phyloP scores from a whole-genome alignment of 1,140 invertebrate species.

The Pomacea maculata region DNA sequence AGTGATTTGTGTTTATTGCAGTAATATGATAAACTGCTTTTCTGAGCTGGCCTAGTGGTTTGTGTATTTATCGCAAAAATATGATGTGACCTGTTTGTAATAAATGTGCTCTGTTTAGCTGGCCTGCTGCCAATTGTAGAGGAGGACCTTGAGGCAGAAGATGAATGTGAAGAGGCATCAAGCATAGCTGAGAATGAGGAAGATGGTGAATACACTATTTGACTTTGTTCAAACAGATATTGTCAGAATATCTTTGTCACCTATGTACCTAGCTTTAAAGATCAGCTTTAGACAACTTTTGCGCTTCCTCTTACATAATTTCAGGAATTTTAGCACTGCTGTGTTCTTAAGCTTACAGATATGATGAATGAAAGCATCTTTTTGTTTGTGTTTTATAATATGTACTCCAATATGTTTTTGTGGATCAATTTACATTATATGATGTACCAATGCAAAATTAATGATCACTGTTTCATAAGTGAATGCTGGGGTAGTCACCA shows the following conservation, averaged over 20 bases:
- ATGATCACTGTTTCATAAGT: too few species aligned
- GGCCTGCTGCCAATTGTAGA: conserved; percentile 60
- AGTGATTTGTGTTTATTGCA: too few species aligned
- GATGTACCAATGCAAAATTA: too few species aligned
- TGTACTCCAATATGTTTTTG: too few species aligned
- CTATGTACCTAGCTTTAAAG: not conserved
- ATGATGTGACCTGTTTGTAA: not conserved
- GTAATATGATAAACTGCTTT: too few species aligned
- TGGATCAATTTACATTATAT: too few species aligned
- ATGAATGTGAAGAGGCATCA: conserved; percentile 58
- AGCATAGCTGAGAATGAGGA: conserved; percentile 62
- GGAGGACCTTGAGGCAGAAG: conserved; percentile 26
- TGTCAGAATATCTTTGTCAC: not conserved
- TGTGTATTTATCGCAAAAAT: not conserved
- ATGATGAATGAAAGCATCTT: not conserved
- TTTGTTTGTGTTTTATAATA: not conserved
- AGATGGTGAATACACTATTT: conserved; percentile 31
- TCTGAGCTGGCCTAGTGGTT: too few species aligned
- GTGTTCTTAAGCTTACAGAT: not conserved
- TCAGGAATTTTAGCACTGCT: not conserved
- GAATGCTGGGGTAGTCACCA: not conserved
- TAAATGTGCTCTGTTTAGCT: conserved; percentile 40
- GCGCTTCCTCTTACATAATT: not conserved
- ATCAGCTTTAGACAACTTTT: not conserved
- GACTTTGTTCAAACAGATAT: conserved; percentile 3